Evolutionary conservation across 2,113 vertebrate species (phyloP).

Genomic region (Odontesthes bonariensis): DNA sequence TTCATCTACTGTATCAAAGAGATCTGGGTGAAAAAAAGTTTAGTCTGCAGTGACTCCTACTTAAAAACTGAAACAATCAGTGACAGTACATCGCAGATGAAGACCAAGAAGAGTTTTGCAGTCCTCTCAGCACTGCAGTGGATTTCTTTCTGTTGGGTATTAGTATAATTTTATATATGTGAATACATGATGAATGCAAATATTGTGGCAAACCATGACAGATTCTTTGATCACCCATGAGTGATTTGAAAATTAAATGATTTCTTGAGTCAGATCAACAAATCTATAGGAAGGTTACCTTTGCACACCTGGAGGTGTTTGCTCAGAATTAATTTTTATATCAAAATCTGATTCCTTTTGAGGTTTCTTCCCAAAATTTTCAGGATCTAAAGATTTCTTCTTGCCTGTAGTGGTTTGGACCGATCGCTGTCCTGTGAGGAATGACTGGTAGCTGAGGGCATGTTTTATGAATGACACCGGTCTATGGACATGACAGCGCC

Average conservation of each 20-base stretch:
- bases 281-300: conserved; percentile 23
- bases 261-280: conserved; percentile 26
- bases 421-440: too few relatives aligned
- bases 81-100: background rate
- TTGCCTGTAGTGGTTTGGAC: too few relatives aligned
- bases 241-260: conserved; percentile 28
- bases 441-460: too few relatives aligned
- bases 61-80: conserved; percentile 11
- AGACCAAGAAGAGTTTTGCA: background rate
- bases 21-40: conserved; percentile 24
- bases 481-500: too few relatives aligned
- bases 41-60: background rate
- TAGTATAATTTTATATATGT: conserved; percentile 23
- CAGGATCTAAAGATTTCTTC: too few relatives aligned
- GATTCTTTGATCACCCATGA: conserved; percentile 42
- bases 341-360: background rate
- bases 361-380: background rate
- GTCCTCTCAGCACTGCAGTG: background rate
- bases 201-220: conserved; percentile 34
- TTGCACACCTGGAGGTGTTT: background rate
- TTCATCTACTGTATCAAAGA: conserved; percentile 32
- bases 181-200: conserved; percentile 30
- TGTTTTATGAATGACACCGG: too few relatives aligned
- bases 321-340: background rate
- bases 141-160: conserved; percentile 23